phyloP scores from a whole-genome alignment of 2,888 invertebrate species.

The Spodoptera picta region DNA sequence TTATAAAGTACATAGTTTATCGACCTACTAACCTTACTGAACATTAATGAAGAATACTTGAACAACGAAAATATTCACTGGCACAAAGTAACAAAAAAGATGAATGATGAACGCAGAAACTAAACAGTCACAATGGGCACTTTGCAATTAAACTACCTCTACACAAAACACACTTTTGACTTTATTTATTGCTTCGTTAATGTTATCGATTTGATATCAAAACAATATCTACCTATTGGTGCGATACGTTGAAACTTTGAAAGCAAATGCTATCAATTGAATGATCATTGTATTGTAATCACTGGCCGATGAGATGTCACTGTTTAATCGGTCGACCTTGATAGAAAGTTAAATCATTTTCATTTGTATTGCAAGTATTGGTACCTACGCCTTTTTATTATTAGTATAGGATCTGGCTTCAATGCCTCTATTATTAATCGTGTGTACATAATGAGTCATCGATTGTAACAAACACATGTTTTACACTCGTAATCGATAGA shows the following conservation, averaged over 20 bases:
- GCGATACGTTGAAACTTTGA: conserved; percentile 29
- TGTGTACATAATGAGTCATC: conserved; percentile 31
- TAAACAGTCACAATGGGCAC: conserved; percentile 14
- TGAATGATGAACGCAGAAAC: conserved; percentile 2
- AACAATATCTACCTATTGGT: conserved; percentile 42
- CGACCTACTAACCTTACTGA: conserved; percentile 22
- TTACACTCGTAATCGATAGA: conserved; percentile 34
- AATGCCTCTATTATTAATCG: conserved; percentile 28
- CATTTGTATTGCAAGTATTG: conserved; percentile 19
- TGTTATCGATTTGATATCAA: conserved; percentile 61
- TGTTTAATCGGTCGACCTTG: conserved; percentile 24
- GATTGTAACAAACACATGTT: conserved; percentile 28
- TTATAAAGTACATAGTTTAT: conserved; percentile 9
- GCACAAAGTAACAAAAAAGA: neutral
- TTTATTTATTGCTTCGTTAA: conserved; percentile 47
- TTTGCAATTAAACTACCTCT: conserved; percentile 18
- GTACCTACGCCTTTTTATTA: conserved; percentile 11
- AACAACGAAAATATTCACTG: conserved; percentile 1
- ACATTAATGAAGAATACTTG: conserved; percentile 20
- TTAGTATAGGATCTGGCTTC: conserved; percentile 11
- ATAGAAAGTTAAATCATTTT: conserved; percentile 34
- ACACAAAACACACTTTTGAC: conserved; percentile 34
- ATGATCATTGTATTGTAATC: conserved; percentile 55
- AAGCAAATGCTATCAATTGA: conserved; percentile 44
- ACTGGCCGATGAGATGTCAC: conserved; percentile 28